Conservation (phyloP, 2,888 invertebrate genomes). For the Plebejus melissa region DNA sequence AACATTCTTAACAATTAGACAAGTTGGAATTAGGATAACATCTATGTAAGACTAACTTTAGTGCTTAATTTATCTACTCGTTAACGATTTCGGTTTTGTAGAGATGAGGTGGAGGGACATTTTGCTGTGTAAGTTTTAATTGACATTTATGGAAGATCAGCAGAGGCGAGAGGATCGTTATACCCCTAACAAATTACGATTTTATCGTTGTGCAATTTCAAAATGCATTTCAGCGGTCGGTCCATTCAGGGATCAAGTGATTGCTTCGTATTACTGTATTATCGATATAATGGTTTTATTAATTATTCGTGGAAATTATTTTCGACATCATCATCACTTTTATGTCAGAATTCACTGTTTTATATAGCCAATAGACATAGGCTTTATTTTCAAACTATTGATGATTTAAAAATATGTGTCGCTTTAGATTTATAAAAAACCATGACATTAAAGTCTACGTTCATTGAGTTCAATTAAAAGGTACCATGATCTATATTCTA, state of each 20-base stretch:
- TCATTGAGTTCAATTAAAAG: too few relatives aligned
- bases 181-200: slow-evolving; percentile 14
- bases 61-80: slow-evolving; percentile 6
- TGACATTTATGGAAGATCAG: slow-evolving; percentile 10
- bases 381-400: too few relatives aligned
- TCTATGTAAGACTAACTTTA: slow-evolving; percentile 24
- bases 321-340: background rate
- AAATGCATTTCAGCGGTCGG: slow-evolving; percentile 16
- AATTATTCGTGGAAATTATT: slow-evolving; percentile 1
- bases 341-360: background rate
- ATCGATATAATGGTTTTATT: slow-evolving; percentile 16
- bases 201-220: slow-evolving; percentile 18
- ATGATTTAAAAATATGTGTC: too few relatives aligned
- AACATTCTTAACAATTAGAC: slow-evolving; percentile 28
- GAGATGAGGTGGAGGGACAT: background rate
- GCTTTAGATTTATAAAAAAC: too few relatives aligned
- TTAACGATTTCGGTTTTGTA: background rate
- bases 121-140: slow-evolving; percentile 10
- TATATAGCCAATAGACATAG: background rate
- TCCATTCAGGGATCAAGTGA: slow-evolving; percentile 19
- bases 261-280: slow-evolving; percentile 6
- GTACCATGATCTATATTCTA: too few relatives aligned
- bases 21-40: slow-evolving; percentile 29
- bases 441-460: too few relatives aligned
- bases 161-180: slow-evolving; percentile 10